Conservation (phyloP, 1,140 invertebrate species). For the Thaumatotibia leucotreta region DNA sequence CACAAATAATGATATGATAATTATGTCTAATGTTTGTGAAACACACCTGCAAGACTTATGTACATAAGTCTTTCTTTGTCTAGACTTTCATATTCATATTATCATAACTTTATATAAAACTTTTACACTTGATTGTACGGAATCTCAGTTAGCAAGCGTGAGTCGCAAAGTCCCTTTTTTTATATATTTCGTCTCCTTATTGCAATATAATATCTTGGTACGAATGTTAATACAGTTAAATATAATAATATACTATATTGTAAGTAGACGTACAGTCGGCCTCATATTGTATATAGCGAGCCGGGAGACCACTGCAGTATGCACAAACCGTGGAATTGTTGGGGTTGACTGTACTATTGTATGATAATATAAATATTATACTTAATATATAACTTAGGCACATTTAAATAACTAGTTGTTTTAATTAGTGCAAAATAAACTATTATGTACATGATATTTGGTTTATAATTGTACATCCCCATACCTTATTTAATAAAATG, state of each 20-base stretch:
- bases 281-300: conserved; percentile 52
- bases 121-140: no score
- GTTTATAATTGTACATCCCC: no score
- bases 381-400: conserved; percentile 35
- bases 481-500: no score
- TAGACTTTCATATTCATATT: no score
- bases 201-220: background rate
- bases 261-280: conserved; percentile 25
- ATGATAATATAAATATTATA: conserved; percentile 33
- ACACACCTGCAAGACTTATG: no score
- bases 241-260: conserved; percentile 21
- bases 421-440: conserved; percentile 69
- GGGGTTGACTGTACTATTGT: conserved; percentile 44
- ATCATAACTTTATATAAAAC: no score
- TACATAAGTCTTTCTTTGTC: no score
- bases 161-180: no score
- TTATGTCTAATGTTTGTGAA: no score
- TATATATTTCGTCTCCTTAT: background rate
- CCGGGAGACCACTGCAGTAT: conserved; percentile 54
- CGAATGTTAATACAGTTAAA: conserved; percentile 19
- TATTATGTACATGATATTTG: conserved; percentile 41
- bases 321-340: conserved; percentile 65
- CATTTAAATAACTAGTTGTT: conserved; percentile 58
- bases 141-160: no score
- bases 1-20: no score